Conservation (phyloP, 2,113 vertebrate genomes). For the Gobio gobio region DNA sequence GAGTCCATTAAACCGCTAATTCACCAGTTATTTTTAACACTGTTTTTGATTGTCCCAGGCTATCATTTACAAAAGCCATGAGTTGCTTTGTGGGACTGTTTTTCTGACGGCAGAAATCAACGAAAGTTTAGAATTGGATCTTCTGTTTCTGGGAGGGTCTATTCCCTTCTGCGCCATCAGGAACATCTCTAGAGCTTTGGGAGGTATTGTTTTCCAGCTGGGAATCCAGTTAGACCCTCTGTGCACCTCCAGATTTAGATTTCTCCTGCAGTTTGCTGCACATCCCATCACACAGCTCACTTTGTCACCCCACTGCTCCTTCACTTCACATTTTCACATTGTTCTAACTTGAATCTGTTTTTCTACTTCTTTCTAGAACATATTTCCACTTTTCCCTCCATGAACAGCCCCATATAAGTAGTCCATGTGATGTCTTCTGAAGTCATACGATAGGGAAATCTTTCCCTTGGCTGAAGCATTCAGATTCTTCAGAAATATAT, state of each 20-base stretch:
- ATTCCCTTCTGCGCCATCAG: background rate
- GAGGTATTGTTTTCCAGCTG: constrained; percentile 8
- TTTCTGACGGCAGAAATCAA: background rate
- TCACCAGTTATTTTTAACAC: constrained; percentile 17
- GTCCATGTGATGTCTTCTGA: background rate
- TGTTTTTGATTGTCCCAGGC: background rate
- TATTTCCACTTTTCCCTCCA: background rate
- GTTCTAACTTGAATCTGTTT: background rate
- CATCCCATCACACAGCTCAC: background rate
- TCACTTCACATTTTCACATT: background rate
- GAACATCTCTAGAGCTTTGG: constrained; percentile 4
- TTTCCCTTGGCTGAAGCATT: background rate
- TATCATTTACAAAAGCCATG: background rate
- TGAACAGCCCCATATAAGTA: background rate
- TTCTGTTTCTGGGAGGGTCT: background rate
- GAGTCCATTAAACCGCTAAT: constrained; percentile 33
- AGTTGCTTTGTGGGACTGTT: background rate
- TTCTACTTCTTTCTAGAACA: background rate
- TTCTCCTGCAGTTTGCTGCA: constrained; percentile 9
- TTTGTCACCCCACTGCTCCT: background rate
- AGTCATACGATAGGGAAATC: background rate
- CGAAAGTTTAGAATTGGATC: background rate
- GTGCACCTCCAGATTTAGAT: background rate
- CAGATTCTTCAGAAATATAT: background rate
- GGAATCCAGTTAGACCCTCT: constrained; percentile 1